Evolutionary conservation across 2,888 invertebrate genomes (phyloP).

Genomic region (Apamea epomidion): DNA sequence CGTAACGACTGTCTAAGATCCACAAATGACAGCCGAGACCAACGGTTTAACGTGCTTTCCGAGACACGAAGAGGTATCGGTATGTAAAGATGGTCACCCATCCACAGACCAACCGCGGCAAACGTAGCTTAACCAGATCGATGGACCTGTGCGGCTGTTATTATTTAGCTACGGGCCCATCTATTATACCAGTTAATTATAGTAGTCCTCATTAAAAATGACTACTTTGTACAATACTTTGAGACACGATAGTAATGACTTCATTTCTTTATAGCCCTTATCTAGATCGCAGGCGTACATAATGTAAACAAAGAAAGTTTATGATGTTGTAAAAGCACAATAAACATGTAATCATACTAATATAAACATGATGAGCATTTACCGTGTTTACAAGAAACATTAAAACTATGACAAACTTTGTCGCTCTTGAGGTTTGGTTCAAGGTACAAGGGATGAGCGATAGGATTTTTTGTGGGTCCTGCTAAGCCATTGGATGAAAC

Average conservation of each 20-base stretch:
- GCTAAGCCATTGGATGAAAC: not conserved
- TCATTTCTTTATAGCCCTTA: conserved; percentile 37
- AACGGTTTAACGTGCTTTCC: too few species aligned
- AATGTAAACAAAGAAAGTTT: conserved; percentile 60
- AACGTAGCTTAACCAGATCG: too few species aligned
- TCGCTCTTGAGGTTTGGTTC: conserved; percentile 48
- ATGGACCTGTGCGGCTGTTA: too few species aligned
- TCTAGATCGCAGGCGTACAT: conserved; percentile 41
- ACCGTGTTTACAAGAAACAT: conserved; percentile 71
- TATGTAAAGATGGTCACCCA: too few species aligned
- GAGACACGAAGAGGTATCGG: too few species aligned
- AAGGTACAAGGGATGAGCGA: conserved; percentile 53
- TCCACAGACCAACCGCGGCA: too few species aligned
- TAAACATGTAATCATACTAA: conserved; percentile 63
- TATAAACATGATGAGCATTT: conserved; percentile 64
- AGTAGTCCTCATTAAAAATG: conserved; percentile 12
- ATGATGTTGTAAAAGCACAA: conserved; percentile 60
- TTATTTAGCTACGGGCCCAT: too few species aligned
- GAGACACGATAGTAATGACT: conserved; percentile 9
- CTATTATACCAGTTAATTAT: too few species aligned
- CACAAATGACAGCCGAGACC: too few species aligned
- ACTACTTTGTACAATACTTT: conserved; percentile 36
- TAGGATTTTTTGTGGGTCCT: too few species aligned
- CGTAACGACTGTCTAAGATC: too few species aligned
- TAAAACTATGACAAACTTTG: conserved; percentile 74